Conservation (phyloP, 2,113 vertebrate species). For the Cyprinus carpio region DNA sequence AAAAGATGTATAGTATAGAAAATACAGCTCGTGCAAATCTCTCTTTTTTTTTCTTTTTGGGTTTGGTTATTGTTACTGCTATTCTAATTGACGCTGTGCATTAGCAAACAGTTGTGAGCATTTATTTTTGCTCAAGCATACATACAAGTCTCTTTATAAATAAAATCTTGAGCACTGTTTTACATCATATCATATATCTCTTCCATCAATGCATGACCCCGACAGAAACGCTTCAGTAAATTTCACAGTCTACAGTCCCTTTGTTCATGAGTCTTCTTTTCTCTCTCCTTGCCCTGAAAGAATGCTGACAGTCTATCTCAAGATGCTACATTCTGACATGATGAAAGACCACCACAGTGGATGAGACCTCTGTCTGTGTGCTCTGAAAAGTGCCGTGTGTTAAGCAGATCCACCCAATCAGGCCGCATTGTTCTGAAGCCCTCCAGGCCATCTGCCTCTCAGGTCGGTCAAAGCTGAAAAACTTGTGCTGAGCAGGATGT, state of each 20-base stretch:
- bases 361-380: conserved; percentile 62
- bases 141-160: neutral
- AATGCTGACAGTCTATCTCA: conserved; percentile 64
- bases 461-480: conserved; percentile 54
- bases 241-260: neutral
- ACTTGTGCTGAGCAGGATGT: conserved; percentile 62
- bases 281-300: conserved; percentile 54
- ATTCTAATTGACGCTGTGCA: no score
- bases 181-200: neutral
- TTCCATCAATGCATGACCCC: neutral
- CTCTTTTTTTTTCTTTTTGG: no score
- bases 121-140: neutral
- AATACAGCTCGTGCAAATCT: no score
- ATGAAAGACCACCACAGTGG: conserved; percentile 71
- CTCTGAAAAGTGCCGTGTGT: conserved; percentile 58
- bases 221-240: neutral
- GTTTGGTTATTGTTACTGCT: no score
- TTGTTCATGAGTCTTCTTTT: conserved; percentile 33
- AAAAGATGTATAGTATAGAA: no score
- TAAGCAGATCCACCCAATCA: conserved; percentile 61
- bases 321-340: conserved; percentile 60
- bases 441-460: conserved; percentile 71
- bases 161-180: neutral
- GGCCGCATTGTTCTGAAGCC: conserved; percentile 61
- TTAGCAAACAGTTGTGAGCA: no score